Conservation (phyloP, 2,888 invertebrate genomes). For the Eupithecia exiguata region DNA sequence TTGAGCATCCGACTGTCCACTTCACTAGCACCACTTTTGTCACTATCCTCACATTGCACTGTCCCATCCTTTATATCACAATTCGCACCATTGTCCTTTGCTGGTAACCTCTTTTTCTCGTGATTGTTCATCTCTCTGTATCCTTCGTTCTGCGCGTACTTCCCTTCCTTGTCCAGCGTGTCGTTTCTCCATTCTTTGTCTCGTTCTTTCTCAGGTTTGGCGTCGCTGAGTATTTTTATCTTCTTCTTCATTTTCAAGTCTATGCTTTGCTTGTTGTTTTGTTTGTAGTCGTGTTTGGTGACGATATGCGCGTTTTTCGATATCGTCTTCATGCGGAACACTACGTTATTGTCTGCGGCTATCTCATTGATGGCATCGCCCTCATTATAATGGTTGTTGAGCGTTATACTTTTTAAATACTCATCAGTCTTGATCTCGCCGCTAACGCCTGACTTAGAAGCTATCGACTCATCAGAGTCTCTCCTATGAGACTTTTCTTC, state of each 20-base stretch:
- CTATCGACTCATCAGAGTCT: constrained; percentile 67
- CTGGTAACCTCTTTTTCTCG: constrained; percentile 79
- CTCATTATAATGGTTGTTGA: constrained; percentile 71
- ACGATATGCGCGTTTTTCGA: constrained; percentile 80
- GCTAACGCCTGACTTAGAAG: constrained; percentile 66
- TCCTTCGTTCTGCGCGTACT: constrained; percentile 79
- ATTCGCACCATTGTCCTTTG: constrained; percentile 68
- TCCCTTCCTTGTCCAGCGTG: constrained; percentile 81
- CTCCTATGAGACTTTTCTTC: constrained; percentile 71
- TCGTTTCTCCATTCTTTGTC: constrained; percentile 85
- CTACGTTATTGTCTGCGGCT: constrained; percentile 71
- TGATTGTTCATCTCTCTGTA: constrained; percentile 79
- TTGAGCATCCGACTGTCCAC: constrained; percentile 70
- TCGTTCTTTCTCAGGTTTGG: constrained; percentile 68
- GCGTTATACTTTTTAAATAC: constrained; percentile 72
- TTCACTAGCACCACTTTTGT: constrained; percentile 74
- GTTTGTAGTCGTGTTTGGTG: constrained; percentile 76
- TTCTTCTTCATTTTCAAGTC: constrained; percentile 76
- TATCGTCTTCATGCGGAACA: constrained; percentile 79
- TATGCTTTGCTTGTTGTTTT: constrained; percentile 69
- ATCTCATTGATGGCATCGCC: constrained; percentile 74
- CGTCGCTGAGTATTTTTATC: constrained; percentile 68
- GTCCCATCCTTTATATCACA: constrained; percentile 76
- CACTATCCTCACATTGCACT: constrained; percentile 70
- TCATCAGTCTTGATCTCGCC: constrained; percentile 76